Evolutionary conservation across 2,888 invertebrate genomes (phyloP), one percentile per base, ranked within the genome.

Genomic region (Melanchra persicariae): DNA sequence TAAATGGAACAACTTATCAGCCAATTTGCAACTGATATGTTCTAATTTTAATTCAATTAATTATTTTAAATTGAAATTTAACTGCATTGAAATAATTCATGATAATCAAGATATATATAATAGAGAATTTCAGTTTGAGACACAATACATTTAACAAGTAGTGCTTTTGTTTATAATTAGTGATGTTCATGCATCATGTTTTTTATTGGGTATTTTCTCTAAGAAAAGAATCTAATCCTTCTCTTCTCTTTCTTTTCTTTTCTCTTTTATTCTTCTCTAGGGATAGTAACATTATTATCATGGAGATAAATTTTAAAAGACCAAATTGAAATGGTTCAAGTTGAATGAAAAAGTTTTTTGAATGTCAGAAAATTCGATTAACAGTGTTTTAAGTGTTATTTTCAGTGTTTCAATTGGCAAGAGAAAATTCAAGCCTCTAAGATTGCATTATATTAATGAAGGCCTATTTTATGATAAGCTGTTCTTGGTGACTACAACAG

Each of bases 1-100:
- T 60, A 51, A 65, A 55, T 51, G 19, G n/a, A 34, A 40, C n/a
- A n/a, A 61, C 37, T 71, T 71, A 78, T 55, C 49, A 65, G 37
- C 4, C 15, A 60, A 78, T 64, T 78, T 78, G 24, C 15, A 51
- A 72, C 15, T 54, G 19, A 63, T 62, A 55, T 24, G 10, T 40
- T 19, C 6, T 49, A 12, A 45, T 45, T 19, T 55, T 34, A n/a
- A 37, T 26, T 43, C 4, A 22, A 49, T 55, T 0, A 45, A 57
- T 70, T 51, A 51, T 43, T 30, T 8, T n/a, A 40, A 77, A 69
- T 57, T 30, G 10, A 22, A 26, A 37, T 19, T n/a, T 6, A 30
- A 45, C 1, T 9, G 0, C 4, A 49, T 51, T 30, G 10, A 24
- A 45, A 45, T 43, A 59, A 74, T 24, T 30, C 2, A 30, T 12